These are phyloP conservation scores for Muntiacus muntjak DNA, from an alignment of 2,113 vertebrate species.

Conservation along the genomic window DNA sequence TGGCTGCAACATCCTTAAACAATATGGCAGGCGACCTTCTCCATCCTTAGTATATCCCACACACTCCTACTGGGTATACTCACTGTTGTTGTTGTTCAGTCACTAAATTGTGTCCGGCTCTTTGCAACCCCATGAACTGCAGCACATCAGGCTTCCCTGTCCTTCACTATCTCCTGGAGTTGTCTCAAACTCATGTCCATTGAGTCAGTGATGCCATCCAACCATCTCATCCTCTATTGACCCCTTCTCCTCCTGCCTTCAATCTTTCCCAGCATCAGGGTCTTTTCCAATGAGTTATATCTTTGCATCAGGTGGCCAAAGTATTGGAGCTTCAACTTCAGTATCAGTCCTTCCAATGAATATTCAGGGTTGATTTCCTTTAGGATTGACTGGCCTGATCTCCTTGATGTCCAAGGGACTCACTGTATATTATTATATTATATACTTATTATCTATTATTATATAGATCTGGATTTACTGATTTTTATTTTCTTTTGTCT, in stretches of 20 bases:
- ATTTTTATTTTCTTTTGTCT: not conserved
- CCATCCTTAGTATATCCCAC: not conserved
- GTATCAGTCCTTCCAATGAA: not conserved
- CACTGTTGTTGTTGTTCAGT: not conserved
- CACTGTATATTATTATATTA: not conserved
- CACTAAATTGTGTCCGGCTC: not conserved
- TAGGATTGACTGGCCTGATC: not conserved
- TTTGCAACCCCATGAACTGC: not conserved
- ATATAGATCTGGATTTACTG: not conserved
- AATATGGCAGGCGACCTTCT: not conserved
- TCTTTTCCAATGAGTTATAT: not conserved
- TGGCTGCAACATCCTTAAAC: not conserved
- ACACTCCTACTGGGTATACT: not conserved
- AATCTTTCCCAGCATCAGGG: not conserved
- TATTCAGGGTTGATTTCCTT: not conserved
- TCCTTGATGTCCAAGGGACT: not conserved
- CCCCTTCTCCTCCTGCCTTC: not conserved
- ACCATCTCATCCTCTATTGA: not conserved
- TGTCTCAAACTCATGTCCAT: not conserved
- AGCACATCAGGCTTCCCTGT: not conserved
- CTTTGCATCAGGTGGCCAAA: not conserved
- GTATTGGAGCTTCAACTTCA: not conserved
- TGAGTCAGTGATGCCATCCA: not conserved
- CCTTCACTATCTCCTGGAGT: not conserved
- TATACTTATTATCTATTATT: not conserved